These are phyloP conservation scores for Idaea straminata DNA, from an alignment of 2,888 invertebrate species.

Conservation along the genomic window DNA sequence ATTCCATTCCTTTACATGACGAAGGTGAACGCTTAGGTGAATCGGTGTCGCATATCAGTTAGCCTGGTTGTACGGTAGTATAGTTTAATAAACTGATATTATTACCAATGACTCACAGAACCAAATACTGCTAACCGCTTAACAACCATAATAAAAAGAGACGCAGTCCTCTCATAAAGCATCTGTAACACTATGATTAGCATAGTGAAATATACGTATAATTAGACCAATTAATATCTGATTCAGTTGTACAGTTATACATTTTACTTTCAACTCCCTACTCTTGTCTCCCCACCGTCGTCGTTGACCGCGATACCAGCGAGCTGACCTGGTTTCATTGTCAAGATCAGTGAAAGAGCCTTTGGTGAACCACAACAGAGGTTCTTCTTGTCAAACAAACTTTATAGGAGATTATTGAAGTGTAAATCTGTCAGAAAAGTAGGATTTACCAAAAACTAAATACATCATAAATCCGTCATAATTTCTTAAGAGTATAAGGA, in stretches of 20 bases:
- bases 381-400: background rate
- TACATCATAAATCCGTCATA: too few relatives aligned
- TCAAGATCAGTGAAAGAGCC: conserved; percentile 43
- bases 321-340: conserved; percentile 50
- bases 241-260: conserved; percentile 53
- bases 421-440: background rate
- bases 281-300: conserved; percentile 27
- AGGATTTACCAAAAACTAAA: too few relatives aligned
- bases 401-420: background rate
- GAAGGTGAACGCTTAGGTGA: too few relatives aligned
- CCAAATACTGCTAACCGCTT: background rate
- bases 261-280: conserved; percentile 71
- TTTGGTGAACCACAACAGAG: background rate
- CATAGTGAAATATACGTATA: background rate
- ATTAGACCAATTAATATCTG: conserved; percentile 17
- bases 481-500: too few relatives aligned
- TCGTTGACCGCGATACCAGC: conserved; percentile 59
- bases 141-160: background rate
- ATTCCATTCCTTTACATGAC: too few relatives aligned
- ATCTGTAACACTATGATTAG: background rate
- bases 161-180: background rate
- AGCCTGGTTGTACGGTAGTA: background rate
- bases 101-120: background rate
- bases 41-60: too few relatives aligned
- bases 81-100: background rate